Percentiles rank a stretch among this genome's conserved stretches.
These are phyloP conservation scores for Crocuta crocuta DNA, from an alignment of 2,113 vertebrate genomes.

Conservation along the genomic window DNA sequence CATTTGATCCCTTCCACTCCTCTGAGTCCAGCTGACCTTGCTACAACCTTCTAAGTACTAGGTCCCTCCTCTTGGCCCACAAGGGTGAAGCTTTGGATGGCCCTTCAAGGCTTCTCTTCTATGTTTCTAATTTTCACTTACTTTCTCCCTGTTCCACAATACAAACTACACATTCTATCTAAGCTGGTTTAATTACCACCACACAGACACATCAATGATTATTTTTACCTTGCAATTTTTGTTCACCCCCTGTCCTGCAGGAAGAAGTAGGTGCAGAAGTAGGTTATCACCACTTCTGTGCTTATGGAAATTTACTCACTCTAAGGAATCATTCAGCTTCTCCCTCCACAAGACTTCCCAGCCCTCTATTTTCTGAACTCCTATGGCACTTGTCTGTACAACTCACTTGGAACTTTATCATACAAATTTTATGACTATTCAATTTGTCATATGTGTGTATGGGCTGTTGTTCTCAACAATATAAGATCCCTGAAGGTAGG, in stretches of 20 bases:
- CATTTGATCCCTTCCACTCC: background rate
- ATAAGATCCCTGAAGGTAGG: background rate
- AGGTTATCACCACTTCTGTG: background rate
- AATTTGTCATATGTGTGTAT: background rate
- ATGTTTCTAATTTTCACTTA: slow-evolving; percentile 2
- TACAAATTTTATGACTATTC: background rate
- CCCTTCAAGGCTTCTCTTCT: background rate
- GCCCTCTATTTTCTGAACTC: background rate
- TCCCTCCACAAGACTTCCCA: background rate
- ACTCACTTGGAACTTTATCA: background rate
- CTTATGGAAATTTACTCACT: background rate
- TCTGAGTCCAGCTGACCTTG: no score
- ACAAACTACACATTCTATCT: background rate
- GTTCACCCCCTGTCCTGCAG: background rate
- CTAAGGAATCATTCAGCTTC: background rate
- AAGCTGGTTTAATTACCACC: background rate
- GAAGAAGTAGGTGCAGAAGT: background rate
- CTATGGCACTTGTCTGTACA: background rate
- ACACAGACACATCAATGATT: background rate
- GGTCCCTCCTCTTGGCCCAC: background rate
- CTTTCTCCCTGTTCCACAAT: background rate
- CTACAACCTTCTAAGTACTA: background rate
- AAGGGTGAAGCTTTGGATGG: background rate
- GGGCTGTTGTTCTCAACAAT: background rate
- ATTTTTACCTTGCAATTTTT: background rate